Base-by-base conservation (phyloP, 2,888 invertebrate genomes). In the Erannis defoliaria region DNA sequence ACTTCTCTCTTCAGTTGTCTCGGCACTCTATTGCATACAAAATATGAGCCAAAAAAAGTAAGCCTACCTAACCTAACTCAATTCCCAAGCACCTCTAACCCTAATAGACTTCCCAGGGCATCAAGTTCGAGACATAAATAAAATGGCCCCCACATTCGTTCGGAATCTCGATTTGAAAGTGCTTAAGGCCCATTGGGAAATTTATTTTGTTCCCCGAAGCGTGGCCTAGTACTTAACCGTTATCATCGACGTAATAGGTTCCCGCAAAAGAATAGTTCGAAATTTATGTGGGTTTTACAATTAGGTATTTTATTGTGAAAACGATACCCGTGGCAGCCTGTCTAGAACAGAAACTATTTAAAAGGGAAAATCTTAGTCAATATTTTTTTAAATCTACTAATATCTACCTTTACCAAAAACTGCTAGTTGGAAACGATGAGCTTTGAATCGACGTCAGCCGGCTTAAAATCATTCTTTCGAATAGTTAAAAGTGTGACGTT, bases 241-340 rank as follows among this genome's bases (percentile, higher is more conserved):
- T 76, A 76, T 76, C 74, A 73, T 72, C 62, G 62, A 69, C 65
- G 65, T 73, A 73, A 76, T 76, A 76, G 75, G 70, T 72, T 71
- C 67, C 67, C 50, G 74, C 68, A 64, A 72, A 64, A 70, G 70
- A 70, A 67, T 55, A 72, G 64, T 63, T 62, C 35, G 9, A 14
- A 60, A 50, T 50, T 60, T 55, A 55, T 55, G 45, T 23, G 19
- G 53, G 8, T 23, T 35, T 12, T 38, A 33, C 31, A 33, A 26
- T 1, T 23, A 33, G 16, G 26, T 2, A 14, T 5, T 8, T 31
- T 6, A 33, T 10, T 12, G 5, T 16, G n/a, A 37, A 37, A 0
- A 37, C 5, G 12, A 5, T 8, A 6, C 5, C 6, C 18, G 18
- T 18, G 18, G 14, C 8, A 8, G 18, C n/a, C n/a, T n/a, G n/a